These are phyloP conservation scores for Nothura maculosa DNA, from an alignment of 2,797 vertebrate species.

Conservation along the genomic window DNA sequence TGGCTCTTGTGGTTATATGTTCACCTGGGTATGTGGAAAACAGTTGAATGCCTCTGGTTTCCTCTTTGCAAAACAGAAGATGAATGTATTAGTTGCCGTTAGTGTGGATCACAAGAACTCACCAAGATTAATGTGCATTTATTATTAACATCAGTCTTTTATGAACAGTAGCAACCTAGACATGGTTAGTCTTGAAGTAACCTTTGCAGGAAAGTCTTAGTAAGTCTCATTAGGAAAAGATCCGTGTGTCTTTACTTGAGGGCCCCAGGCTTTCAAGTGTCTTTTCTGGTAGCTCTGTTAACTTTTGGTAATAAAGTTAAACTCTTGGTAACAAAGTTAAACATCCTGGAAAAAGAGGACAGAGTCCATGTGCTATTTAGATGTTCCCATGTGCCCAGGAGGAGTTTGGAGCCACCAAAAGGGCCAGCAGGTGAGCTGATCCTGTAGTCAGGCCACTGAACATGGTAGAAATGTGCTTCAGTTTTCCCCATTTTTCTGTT, in stretches of 20 bases:
- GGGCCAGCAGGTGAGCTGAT: not conserved
- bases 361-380: not conserved
- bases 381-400: not conserved
- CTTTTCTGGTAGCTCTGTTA: not conserved
- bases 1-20: not conserved
- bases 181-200: not conserved
- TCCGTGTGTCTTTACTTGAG: not conserved
- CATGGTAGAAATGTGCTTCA: not conserved
- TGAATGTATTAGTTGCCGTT: not conserved
- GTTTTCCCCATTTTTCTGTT: not conserved
- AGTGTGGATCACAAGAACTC: not conserved
- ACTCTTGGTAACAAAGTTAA: not conserved
- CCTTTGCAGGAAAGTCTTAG: not conserved
- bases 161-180: not conserved
- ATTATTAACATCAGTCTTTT: not conserved
- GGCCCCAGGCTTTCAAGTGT: not conserved
- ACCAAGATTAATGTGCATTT: not conserved
- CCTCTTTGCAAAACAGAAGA: not conserved
- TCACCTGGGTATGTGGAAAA: not conserved
- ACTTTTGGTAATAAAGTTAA: not conserved
- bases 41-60: constrained; percentile 2
- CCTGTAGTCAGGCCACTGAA: not conserved
- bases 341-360: not conserved
- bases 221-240: not conserved
- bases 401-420: not conserved